These are phyloP conservation scores for Trachemys scripta DNA, from an alignment of 2,113 vertebrate species.

Conservation along the genomic window DNA sequence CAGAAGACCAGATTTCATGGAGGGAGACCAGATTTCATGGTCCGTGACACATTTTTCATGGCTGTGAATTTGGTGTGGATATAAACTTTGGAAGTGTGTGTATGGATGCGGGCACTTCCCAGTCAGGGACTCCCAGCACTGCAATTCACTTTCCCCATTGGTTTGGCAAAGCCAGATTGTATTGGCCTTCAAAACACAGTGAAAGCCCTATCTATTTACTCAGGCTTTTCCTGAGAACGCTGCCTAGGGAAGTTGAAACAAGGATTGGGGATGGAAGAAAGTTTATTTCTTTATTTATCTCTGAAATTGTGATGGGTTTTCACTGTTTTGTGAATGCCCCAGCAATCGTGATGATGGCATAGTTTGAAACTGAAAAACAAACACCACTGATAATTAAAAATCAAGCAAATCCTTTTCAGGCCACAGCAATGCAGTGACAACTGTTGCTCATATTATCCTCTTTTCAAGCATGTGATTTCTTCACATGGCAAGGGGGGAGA, in stretches of 20 bases:
- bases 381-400: neutral
- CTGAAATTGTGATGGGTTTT: slow-evolving; percentile 46
- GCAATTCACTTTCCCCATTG: slow-evolving; percentile 56
- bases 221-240: slow-evolving; percentile 38
- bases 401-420: slow-evolving; percentile 40
- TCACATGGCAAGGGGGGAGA: neutral
- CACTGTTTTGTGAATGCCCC: slow-evolving; percentile 53
- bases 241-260: slow-evolving; percentile 30
- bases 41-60: no score
- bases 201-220: slow-evolving; percentile 8
- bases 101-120: slow-evolving; percentile 38
- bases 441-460: neutral
- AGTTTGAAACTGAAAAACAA: slow-evolving; percentile 25
- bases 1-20: no score
- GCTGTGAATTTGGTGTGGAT: no score
- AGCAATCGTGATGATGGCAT: slow-evolving; percentile 8
- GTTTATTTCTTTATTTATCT: slow-evolving; percentile 40
- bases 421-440: neutral
- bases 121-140: slow-evolving; percentile 52
- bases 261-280: neutral
- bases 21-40: no score
- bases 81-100: neutral
- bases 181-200: slow-evolving; percentile 50
- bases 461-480: slow-evolving; percentile 23
- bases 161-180: slow-evolving; percentile 29